A percentile compares a stretch with the other conserved stretches of the same genome.
These are phyloP conservation scores for Coracias cyanogaster DNA, from an alignment of 2,797 vertebrate genomes.

Conservation along the genomic window DNA sequence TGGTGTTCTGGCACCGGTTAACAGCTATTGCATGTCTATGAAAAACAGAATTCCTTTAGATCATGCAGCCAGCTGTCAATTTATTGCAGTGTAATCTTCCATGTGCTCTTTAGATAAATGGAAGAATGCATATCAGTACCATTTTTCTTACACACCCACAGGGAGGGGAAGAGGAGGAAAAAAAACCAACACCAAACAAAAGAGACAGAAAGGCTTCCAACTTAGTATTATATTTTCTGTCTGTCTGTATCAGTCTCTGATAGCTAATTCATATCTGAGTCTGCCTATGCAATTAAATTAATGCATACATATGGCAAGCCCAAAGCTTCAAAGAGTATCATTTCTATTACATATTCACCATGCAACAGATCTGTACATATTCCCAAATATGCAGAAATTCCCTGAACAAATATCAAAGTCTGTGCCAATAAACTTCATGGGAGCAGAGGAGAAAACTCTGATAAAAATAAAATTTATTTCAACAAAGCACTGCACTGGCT, in stretches of 20 bases:
- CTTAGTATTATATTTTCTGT: no score
- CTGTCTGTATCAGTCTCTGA: no score
- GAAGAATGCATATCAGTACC: neutral
- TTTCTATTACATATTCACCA: neutral
- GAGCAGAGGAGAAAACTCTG: neutral
- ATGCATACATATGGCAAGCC: rapidly evolving
- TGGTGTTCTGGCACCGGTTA: neutral
- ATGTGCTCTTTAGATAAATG: neutral
- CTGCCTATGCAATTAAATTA: neutral
- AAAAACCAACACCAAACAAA: no score
- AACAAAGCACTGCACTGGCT: neutral
- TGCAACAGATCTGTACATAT: neutral
- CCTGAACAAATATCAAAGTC: neutral
- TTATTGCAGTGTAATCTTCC: neutral
- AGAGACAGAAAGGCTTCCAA: no score
- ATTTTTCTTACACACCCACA: no score
- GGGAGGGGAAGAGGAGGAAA: no score
- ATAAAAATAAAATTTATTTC: neutral
- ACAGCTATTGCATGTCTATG: neutral
- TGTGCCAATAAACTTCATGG: neutral
- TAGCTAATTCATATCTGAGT: neutral
- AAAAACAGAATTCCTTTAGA: neutral
- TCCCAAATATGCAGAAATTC: neutral
- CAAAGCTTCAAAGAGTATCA: neutral
- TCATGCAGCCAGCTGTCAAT: neutral